Base-by-base conservation (phyloP, 2,797 vertebrate species). In the Tympanoctomys barrerae region DNA sequence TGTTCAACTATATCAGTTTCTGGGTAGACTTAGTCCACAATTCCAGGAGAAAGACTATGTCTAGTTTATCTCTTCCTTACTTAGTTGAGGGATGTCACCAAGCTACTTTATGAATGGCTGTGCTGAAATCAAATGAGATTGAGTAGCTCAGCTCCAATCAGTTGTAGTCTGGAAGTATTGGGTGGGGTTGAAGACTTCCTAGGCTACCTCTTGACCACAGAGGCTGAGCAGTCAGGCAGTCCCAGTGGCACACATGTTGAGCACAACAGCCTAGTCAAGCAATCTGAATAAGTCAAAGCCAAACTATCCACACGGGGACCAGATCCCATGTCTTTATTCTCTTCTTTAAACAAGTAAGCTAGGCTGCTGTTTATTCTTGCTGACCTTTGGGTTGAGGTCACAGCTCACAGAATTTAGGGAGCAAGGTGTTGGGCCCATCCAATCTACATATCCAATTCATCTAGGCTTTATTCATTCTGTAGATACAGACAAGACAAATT, bases 311-410 rank as follows among this genome's bases (percentile, higher is more conserved):
- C 26, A 42, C 11, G 52, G 59, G 66, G 77, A 66, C 18, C n/a
- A 86, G 31, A 80, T 80, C 26, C n/a, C 49, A 39, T 39, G 9
- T 77, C 26, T 79, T 31, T 49, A 18, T 79, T 89, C 49, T 75
- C n/a, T 57, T 36, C 70, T 87, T 87, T 96, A 59, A 89, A 82
- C 28, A 68, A 77, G 39, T 68, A 59, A 91, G 94, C 49, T 10
- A 89, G n/a, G 70, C 59, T 12, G 2, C 1, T 49, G n/a, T 57
- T 62, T 85, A 46, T 84, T 81, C 57, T 70, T 39, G 31, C 0
- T 70, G 70, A 59, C 62, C 22, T 84, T 33, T 59, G 85, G 59
- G 42, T 31, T 66, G 66, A 57, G 26, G 42, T 79, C 90, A 36
- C 5, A 39, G 77, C 24, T 93, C 81, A 75, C 4, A 86, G 28